A percentile compares a stretch with the other conserved stretches of the same genome.
Conservation (phyloP, 2,888 invertebrate genomes). For the Harmothoe impar region DNA sequence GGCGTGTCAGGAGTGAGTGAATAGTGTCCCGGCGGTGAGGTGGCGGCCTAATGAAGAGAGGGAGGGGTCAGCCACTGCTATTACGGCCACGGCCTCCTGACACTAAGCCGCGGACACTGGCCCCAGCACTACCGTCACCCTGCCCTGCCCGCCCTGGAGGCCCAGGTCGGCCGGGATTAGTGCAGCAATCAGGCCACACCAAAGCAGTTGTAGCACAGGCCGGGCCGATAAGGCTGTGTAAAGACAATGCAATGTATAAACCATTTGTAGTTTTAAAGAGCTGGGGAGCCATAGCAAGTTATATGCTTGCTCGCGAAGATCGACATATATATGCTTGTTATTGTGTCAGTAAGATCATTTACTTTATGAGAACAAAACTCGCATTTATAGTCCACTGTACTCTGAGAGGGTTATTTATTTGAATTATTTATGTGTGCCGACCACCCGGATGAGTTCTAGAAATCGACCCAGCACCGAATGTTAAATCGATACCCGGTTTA, state of each 20-base stretch:
- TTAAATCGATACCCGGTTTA: slow-evolving; percentile 38
- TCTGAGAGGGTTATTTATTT: neutral
- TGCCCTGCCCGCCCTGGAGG: neutral
- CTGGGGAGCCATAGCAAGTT: too few relatives aligned
- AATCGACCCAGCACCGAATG: slow-evolving; percentile 2
- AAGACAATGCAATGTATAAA: neutral
- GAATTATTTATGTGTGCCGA: neutral
- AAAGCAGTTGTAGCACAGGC: neutral
- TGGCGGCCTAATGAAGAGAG: slow-evolving; percentile 55
- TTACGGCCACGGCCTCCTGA: slow-evolving; percentile 53
- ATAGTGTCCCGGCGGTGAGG: slow-evolving; percentile 21
- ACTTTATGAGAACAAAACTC: too few relatives aligned
- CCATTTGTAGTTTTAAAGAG: too few relatives aligned
- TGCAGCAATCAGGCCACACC: slow-evolving; percentile 45
- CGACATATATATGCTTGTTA: too few relatives aligned
- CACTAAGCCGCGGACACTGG: slow-evolving; percentile 55
- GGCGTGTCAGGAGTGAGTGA: slow-evolving; percentile 47
- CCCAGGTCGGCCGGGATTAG: neutral
- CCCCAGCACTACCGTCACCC: neutral
- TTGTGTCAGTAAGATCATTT: too few relatives aligned
- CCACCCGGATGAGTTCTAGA: neutral
- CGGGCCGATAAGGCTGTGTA: neutral
- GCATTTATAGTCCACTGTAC: too few relatives aligned
- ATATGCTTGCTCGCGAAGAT: too few relatives aligned
- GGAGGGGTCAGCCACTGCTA: slow-evolving; percentile 44